A percentile compares a stretch with the other conserved stretches of the same genome.
These are phyloP conservation scores for Puntigrus tetrazona DNA, from an alignment of 2,113 vertebrate genomes.

Conservation along the genomic window DNA sequence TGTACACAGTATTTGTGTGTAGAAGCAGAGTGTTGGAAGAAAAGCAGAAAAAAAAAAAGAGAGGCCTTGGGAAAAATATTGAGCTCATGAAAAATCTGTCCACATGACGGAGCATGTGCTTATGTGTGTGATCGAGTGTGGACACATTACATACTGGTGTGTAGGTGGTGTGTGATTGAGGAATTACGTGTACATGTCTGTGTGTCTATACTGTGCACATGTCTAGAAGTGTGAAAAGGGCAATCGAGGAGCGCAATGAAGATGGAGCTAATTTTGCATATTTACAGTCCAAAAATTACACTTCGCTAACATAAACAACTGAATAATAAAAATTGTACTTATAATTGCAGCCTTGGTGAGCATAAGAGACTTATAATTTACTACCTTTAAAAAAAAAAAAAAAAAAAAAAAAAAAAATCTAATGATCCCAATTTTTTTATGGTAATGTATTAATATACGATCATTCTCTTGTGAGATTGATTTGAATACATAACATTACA, in stretches of 20 bases:
- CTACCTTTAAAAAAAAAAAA: too few relatives aligned
- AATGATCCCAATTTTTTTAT: too few relatives aligned
- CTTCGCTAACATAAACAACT: too few relatives aligned
- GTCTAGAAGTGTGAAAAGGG: neutral
- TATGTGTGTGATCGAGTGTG: neutral
- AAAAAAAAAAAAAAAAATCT: too few relatives aligned
- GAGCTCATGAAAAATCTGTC: neutral
- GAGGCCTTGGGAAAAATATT: neutral
- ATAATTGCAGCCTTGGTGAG: too few relatives aligned
- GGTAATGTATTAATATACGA: too few relatives aligned
- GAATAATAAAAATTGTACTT: too few relatives aligned
- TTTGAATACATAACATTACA: too few relatives aligned
- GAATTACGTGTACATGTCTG: neutral
- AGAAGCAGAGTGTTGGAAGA: neutral
- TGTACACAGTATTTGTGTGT: neutral
- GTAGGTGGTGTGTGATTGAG: conserved; percentile 10
- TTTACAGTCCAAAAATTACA: too few relatives aligned
- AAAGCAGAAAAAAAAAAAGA: neutral
- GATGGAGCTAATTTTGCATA: neutral
- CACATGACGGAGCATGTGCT: conserved; percentile 35
- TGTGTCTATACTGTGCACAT: neutral
- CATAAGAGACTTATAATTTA: too few relatives aligned
- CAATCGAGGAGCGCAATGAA: neutral
- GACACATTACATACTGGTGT: neutral
- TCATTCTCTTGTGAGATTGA: too few relatives aligned